These are phyloP conservation scores for Drosophila sucinea DNA, from an alignment of 1,140 invertebrate genomes.

Conservation along the genomic window DNA sequence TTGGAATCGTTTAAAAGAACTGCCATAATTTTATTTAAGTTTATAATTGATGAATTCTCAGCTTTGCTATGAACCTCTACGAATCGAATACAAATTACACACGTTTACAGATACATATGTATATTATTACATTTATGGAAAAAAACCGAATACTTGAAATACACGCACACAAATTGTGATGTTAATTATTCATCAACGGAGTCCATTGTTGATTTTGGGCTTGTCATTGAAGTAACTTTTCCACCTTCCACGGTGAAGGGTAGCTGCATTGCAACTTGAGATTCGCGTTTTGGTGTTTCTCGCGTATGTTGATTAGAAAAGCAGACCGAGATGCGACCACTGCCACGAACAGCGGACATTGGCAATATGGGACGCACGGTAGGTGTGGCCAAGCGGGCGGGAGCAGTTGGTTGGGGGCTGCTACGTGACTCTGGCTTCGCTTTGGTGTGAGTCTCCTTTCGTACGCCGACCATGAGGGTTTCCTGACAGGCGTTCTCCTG, in stretches of 20 bases:
- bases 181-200: constrained; percentile 2
- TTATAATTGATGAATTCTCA: neutral
- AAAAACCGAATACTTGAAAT: neutral
- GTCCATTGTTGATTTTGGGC: neutral
- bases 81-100: neutral
- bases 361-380: constrained; percentile 50
- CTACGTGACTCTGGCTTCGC: constrained; percentile 22
- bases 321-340: constrained; percentile 63
- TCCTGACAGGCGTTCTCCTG: constrained; percentile 67
- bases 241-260: constrained; percentile 53
- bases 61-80: neutral
- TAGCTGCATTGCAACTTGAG: constrained; percentile 61
- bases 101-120: too few relatives aligned
- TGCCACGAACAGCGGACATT: constrained; percentile 58
- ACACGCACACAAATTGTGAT: neutral
- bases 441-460: constrained; percentile 60
- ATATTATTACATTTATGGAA: neutral
- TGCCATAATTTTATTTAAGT: neutral
- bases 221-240: neutral
- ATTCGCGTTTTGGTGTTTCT: constrained; percentile 72
- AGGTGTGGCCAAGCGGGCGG: constrained; percentile 59
- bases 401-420: constrained; percentile 19
- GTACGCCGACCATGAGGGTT: constrained; percentile 67
- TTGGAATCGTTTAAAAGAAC: neutral
- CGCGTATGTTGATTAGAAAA: constrained; percentile 66